Evolutionary conservation across 2,797 vertebrate species (phyloP), one percentile per base, ranked within the genome.

Genomic region (Brotula barbata): DNA sequence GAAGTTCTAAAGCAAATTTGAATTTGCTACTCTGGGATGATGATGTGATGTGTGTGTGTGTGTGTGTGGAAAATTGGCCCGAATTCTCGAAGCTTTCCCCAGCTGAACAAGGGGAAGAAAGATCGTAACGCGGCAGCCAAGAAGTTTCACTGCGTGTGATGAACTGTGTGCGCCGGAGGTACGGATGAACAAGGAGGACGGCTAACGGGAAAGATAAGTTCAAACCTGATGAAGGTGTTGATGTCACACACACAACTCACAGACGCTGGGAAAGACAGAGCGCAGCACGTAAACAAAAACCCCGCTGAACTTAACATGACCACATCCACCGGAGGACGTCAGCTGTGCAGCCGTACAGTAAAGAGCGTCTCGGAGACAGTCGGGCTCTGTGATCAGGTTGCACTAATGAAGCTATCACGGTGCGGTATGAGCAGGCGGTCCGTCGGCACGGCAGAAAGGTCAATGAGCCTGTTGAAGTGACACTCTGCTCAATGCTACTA

Each of bases 391-490:
- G 25, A 47, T 68, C 52, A 68, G 71, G 69, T 50, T 58, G 44
- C 19, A 31, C 61, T 79, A 80, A 82, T 81, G 75, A 79, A 71
- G 74, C 67, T 56, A 25, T 53, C 12, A 53, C 72, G 17, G 50
- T 28, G 66, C 42, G 1, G 59, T 48, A 6, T 7, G 28, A 64
- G 55, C 55, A 43, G 60, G 50, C 41, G 40, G 56, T 34, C 7
- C 61, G 1, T 34, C 34, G 11, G 65, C 58, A 65, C 52, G 44
- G 7, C 36, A 56, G 43, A 80, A 70, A 85, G 84, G 85, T 84
- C 85, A 85, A 40, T 13, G 59, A 80, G 61, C 64, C 66, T n/a
- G 52, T 66, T 58, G 57, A 77, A 77, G 71, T 61, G 75, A 77
- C 72, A 50, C 80, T 63, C 49, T 1, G 65, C 75, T 73, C 74